Conservation (phyloP, 2,797 vertebrate genomes). For the Macrochelys suwanniensis region DNA sequence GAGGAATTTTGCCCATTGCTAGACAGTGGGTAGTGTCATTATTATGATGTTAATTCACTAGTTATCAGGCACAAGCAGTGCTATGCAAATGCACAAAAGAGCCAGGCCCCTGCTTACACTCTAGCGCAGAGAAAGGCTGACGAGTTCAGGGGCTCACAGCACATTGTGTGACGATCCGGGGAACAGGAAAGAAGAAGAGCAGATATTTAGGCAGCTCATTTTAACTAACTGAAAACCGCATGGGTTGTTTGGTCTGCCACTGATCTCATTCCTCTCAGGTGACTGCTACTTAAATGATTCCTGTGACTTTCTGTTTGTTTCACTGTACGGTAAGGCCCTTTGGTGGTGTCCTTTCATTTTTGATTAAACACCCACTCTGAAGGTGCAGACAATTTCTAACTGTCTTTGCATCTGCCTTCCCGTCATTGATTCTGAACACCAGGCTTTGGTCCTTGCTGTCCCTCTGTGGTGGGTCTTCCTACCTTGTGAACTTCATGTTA, state of each 20-base stretch:
- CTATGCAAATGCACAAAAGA: accelerated
- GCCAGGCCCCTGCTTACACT: neutral
- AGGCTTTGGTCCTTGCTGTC: neutral
- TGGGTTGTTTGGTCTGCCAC: accelerated
- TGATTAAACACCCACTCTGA: slow-evolving; percentile 39
- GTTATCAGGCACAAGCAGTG: accelerated
- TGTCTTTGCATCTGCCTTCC: neutral
- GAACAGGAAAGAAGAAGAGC: neutral
- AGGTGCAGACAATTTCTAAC: neutral
- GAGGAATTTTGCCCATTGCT: neutral
- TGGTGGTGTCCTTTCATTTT: slow-evolving; percentile 33
- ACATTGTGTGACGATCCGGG: neutral
- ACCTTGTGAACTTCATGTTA: neutral
- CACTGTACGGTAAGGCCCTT: accelerated
- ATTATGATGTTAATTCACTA: neutral
- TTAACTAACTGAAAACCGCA: neutral
- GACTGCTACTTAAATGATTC: neutral
- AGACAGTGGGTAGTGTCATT: accelerated
- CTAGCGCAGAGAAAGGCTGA: neutral
- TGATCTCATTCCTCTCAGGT: accelerated
- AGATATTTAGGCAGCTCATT: neutral
- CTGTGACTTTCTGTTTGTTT: neutral
- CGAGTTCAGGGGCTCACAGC: neutral
- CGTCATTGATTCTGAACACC: neutral
- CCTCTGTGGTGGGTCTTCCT: neutral